These are phyloP conservation scores for Hesperia comma DNA, from an alignment of 2,888 invertebrate species.

Conservation along the genomic window DNA sequence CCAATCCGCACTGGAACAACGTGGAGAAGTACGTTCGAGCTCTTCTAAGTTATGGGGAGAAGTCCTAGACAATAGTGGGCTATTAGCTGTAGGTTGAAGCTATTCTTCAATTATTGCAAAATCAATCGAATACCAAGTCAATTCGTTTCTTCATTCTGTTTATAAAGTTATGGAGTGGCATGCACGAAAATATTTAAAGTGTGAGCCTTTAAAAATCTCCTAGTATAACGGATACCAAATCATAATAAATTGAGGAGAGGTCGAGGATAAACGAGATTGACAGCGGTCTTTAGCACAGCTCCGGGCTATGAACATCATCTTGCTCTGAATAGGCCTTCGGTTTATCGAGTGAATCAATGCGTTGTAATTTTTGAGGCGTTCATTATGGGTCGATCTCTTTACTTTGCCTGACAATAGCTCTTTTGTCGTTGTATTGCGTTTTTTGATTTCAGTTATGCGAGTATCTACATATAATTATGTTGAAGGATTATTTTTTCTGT, in stretches of 20 bases:
- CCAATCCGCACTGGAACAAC: too few relatives aligned
- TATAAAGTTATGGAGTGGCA: too few relatives aligned
- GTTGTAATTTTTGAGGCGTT: constrained; percentile 57
- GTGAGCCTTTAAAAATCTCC: constrained; percentile 43
- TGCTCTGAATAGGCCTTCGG: constrained; percentile 64
- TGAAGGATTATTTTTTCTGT: too few relatives aligned
- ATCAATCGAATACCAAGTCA: too few relatives aligned
- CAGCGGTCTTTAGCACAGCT: constrained; percentile 68
- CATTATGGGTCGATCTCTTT: constrained; percentile 27
- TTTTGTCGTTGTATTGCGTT: neutral
- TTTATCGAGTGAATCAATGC: constrained; percentile 60
- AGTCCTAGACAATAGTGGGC: too few relatives aligned
- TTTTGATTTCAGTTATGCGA: neutral
- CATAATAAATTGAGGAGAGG: constrained; percentile 73
- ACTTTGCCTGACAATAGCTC: constrained; percentile 8
- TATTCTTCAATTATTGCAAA: too few relatives aligned
- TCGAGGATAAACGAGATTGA: constrained; percentile 68
- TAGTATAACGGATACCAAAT: constrained; percentile 49
- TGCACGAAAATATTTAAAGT: constrained; percentile 30
- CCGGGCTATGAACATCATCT: constrained; percentile 58
- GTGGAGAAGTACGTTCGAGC: too few relatives aligned
- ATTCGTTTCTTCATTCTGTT: too few relatives aligned
- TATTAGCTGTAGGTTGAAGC: too few relatives aligned
- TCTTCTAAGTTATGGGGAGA: too few relatives aligned
- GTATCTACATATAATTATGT: too few relatives aligned